Conservation (phyloP, 2,797 vertebrate genomes). For the Liparis tanakae region DNA sequence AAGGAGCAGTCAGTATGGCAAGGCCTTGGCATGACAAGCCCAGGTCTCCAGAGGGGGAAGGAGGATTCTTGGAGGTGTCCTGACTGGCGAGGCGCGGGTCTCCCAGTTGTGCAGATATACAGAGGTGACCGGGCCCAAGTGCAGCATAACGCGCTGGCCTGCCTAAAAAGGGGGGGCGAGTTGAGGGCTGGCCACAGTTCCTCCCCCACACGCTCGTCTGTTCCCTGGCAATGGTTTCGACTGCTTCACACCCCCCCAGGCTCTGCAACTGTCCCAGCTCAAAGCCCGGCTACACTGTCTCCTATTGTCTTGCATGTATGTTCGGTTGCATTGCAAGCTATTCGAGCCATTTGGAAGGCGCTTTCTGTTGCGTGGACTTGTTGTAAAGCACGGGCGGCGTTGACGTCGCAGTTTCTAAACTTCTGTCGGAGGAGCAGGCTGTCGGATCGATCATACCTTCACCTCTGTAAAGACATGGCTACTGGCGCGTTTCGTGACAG, state of each 20-base stretch:
- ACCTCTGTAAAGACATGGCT: conserved; percentile 86
- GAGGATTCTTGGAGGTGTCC: conserved; percentile 98
- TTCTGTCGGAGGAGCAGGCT: conserved; percentile 74
- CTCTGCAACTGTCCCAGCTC: conserved; percentile 72
- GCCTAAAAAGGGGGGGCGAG: conserved; percentile 89
- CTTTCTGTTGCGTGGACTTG: conserved; percentile 74
- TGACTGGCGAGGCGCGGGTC: conserved; percentile 92
- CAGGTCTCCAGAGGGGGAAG: conserved; percentile 98
- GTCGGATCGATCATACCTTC: conserved; percentile 71
- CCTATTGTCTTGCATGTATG: conserved; percentile 88
- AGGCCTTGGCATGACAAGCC: conserved; percentile 99
- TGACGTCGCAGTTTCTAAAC: conserved; percentile 72
- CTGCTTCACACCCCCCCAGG: conserved; percentile 82
- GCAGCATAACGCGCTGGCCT: conserved; percentile 91
- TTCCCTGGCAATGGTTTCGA: conserved; percentile 82
- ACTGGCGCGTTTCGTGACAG: conserved; percentile 95
- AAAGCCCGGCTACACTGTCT: conserved; percentile 74
- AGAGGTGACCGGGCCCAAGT: conserved; percentile 92
- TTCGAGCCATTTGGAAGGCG: conserved; percentile 64
- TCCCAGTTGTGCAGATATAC: conserved; percentile 93
- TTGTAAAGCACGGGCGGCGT: conserved; percentile 74
- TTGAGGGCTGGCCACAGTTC: conserved; percentile 80
- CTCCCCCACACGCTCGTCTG: conserved; percentile 76
- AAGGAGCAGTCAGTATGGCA: conserved; percentile 99
- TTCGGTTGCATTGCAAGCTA: conserved; percentile 80